phyloP scores from a whole-genome alignment of 2,888 invertebrate genomes.

The Lucinisca nassula region DNA sequence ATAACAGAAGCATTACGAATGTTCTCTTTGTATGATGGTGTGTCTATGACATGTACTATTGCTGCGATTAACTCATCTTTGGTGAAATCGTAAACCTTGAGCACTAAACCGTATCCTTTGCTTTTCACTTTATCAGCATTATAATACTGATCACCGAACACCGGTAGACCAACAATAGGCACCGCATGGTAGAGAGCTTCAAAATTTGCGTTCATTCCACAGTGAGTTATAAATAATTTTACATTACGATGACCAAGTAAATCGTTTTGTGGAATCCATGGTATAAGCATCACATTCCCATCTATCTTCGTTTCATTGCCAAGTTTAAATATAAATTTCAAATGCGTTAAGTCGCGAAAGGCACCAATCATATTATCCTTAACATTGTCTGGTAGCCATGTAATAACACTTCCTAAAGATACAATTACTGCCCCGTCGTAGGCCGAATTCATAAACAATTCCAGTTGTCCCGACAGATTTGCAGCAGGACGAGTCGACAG shows the following conservation, averaged over 20 bases:
- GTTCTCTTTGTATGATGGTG: too few species aligned
- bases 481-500: slow-evolving; percentile 50
- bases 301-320: slow-evolving; percentile 24
- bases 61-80: too few species aligned
- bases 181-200: too few species aligned
- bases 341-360: slow-evolving; percentile 49
- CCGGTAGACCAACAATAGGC: too few species aligned
- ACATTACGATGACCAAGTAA: slow-evolving; percentile 72
- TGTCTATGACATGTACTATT: too few species aligned
- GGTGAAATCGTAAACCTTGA: too few species aligned
- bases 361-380: slow-evolving; percentile 50
- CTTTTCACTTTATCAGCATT: too few species aligned
- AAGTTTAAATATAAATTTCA: slow-evolving; percentile 47
- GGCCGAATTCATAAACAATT: slow-evolving; percentile 60
- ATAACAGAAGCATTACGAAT: too few species aligned
- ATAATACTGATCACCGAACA: too few species aligned
- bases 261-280: too few species aligned
- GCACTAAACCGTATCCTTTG: too few species aligned
- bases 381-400: slow-evolving; percentile 47
- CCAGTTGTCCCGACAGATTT: slow-evolving; percentile 57
- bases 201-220: slow-evolving; percentile 75
- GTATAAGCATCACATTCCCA: slow-evolving; percentile 65
- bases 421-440: slow-evolving; percentile 71
- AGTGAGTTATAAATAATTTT: slow-evolving; percentile 77
- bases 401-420: slow-evolving; percentile 70